Evolutionary conservation across 2,113 vertebrate species (phyloP), one percentile per base, ranked within the genome.

Genomic region (Rynchops niger): DNA sequence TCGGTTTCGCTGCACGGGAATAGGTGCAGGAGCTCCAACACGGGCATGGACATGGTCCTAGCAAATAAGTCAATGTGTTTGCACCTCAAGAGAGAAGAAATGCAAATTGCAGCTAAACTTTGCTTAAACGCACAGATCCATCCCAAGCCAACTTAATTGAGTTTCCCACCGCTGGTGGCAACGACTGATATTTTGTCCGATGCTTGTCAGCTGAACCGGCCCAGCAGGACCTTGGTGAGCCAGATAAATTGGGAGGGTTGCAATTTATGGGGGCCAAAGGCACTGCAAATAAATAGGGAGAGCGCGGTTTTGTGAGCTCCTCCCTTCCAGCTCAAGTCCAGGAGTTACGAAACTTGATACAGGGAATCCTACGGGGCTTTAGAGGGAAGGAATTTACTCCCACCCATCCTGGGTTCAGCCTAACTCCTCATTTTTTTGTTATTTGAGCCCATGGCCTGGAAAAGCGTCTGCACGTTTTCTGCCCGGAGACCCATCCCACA

Each of bases 311-410:
- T 58, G 62, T 47, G 95, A 52, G 63, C 84, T 94, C 86, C 95
- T 97, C 93, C 93, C 91, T 94, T 94, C 62, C 81, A 78, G 82
- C 84, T 88, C 70, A 80, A 43, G 94, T 36, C 58, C 91, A 94
- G 81, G 74, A 96, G 83, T 93, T 82, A 86, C 15, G 93, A 96
- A 96, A 97, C 71, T 84, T 45, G 94, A 96, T 93, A 42, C 82
- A 74, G 78, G 74, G 95, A 96, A 95, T 95, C 93, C 93, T 93
- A 76, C 12, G 5, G 78, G 92, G 90, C 84, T 58, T 88, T 84
- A 12, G 77, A 93, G 94, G 84, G 82, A 94, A 95, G 89, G 97
- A 95, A 96, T 97, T 97, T 87, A 93, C 93, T 97, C 96, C 96
- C 97, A 94, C 94, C 96, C 94, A 96, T 93, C 89, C 91, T 91